Evolutionary conservation across 2,113 vertebrate species (phyloP).

Genomic region (Dromas ardeola): DNA sequence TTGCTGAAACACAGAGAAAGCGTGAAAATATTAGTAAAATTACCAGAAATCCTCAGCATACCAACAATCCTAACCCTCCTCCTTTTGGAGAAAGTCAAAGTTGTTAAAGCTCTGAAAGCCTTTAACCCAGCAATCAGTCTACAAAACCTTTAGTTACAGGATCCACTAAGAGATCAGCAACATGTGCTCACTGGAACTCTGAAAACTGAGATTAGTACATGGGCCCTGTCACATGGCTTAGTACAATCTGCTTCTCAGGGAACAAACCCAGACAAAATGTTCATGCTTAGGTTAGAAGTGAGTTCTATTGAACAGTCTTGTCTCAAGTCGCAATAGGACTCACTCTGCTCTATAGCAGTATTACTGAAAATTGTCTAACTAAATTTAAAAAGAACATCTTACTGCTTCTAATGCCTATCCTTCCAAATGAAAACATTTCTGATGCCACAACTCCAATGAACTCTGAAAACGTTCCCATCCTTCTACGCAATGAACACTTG

Average conservation of each 20-base stretch:
- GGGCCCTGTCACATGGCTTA: background rate
- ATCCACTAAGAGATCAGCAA: background rate
- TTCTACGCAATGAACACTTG: rapidly evolving
- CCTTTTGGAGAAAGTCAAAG: background rate
- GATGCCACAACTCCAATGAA: background rate
- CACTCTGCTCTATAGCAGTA: background rate
- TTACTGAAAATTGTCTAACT: background rate
- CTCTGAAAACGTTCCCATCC: background rate
- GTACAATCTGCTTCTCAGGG: background rate
- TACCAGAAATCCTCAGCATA: background rate
- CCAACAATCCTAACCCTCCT: background rate
- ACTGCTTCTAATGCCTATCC: background rate
- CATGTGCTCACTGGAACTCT: background rate
- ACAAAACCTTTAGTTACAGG: background rate
- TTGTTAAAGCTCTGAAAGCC: background rate
- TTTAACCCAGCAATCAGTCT: background rate
- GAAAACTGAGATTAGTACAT: background rate
- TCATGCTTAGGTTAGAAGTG: background rate
- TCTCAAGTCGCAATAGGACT: background rate
- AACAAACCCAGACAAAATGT: background rate
- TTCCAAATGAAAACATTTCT: background rate
- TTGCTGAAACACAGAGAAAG: background rate
- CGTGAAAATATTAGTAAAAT: rapidly evolving
- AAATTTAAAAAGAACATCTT: background rate
- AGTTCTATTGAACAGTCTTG: background rate